These are phyloP conservation scores for Drosophila parabipectinata DNA, from an alignment of 1,140 invertebrate genomes.

Conservation along the genomic window DNA sequence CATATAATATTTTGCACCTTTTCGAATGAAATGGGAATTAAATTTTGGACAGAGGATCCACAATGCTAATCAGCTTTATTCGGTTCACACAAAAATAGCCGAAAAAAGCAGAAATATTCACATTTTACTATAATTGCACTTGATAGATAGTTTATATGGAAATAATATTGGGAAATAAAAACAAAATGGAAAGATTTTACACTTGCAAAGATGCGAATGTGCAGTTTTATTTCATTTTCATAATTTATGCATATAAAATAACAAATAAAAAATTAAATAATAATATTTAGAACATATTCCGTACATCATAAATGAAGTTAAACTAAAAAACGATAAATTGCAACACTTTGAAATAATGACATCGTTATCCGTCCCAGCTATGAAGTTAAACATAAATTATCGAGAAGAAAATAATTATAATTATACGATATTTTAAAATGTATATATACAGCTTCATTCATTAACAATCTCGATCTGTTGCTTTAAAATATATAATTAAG, in stretches of 20 bases:
- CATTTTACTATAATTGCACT: slow-evolving; percentile 78
- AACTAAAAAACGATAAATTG: slow-evolving; percentile 69
- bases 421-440: slow-evolving; percentile 77
- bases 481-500: slow-evolving; percentile 39
- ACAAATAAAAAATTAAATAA: slow-evolving; percentile 72
- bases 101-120: slow-evolving; percentile 72
- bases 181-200: slow-evolving; percentile 24
- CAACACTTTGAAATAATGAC: slow-evolving; percentile 66
- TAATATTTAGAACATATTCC: slow-evolving; percentile 55
- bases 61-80: slow-evolving; percentile 5
- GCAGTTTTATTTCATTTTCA: slow-evolving; percentile 66
- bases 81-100: slow-evolving; percentile 41
- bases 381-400: slow-evolving; percentile 67
- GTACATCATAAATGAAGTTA: slow-evolving; percentile 61
- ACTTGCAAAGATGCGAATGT: slow-evolving; percentile 51
- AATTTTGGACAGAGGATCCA: slow-evolving; percentile 8
- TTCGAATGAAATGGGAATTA: slow-evolving; percentile 15
- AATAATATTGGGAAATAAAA: slow-evolving; percentile 12
- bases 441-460: slow-evolving; percentile 80
- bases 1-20: background rate
- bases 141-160: slow-evolving; percentile 63
- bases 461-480: slow-evolving; percentile 71
- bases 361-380: slow-evolving; percentile 45
- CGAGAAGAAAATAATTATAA: slow-evolving; percentile 75
- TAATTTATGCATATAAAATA: slow-evolving; percentile 74